Percentiles rank a stretch among this genome's conserved stretches.
These are phyloP conservation scores for Albula glossodonta DNA, from an alignment of 2,113 vertebrate species.

Conservation along the genomic window DNA sequence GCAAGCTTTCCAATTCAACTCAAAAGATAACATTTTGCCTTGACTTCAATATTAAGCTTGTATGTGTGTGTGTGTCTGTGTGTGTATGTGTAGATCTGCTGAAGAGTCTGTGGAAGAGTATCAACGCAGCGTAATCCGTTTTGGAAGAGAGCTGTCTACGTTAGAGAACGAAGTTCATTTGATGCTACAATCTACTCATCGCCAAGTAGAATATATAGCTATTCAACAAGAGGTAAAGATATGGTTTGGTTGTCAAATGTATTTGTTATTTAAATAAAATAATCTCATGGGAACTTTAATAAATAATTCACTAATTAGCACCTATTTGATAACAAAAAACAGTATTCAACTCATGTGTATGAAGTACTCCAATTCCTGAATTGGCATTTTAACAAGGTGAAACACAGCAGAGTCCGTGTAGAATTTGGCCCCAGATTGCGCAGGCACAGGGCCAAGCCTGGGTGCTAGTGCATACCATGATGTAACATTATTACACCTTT, in stretches of 20 bases:
- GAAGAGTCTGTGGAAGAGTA: slow-evolving; percentile 66
- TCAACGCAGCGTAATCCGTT: slow-evolving; percentile 62
- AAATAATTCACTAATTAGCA: too few relatives aligned
- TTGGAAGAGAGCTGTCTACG: slow-evolving; percentile 63
- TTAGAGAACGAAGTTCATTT: slow-evolving; percentile 72
- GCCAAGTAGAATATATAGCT: slow-evolving; percentile 64
- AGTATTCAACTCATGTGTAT: too few relatives aligned
- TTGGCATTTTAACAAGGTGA: too few relatives aligned
- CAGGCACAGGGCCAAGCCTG: too few relatives aligned
- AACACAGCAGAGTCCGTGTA: too few relatives aligned
- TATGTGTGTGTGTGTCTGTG: slow-evolving; percentile 4
- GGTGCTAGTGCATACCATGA: too few relatives aligned
- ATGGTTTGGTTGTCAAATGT: background rate
- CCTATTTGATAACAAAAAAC: too few relatives aligned
- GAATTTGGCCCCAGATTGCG: too few relatives aligned
- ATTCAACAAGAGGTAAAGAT: slow-evolving; percentile 64
- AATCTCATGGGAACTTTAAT: background rate
- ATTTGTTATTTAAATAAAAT: background rate
- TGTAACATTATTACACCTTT: too few relatives aligned
- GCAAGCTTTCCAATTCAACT: background rate
- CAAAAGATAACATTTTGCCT: too few relatives aligned
- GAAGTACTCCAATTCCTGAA: too few relatives aligned
- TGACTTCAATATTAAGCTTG: too few relatives aligned
- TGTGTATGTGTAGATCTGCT: slow-evolving; percentile 48
- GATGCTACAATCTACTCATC: slow-evolving; percentile 66